Evolutionary conservation across 2,888 invertebrate genomes (phyloP).

Genomic region (Patella caerulea): DNA sequence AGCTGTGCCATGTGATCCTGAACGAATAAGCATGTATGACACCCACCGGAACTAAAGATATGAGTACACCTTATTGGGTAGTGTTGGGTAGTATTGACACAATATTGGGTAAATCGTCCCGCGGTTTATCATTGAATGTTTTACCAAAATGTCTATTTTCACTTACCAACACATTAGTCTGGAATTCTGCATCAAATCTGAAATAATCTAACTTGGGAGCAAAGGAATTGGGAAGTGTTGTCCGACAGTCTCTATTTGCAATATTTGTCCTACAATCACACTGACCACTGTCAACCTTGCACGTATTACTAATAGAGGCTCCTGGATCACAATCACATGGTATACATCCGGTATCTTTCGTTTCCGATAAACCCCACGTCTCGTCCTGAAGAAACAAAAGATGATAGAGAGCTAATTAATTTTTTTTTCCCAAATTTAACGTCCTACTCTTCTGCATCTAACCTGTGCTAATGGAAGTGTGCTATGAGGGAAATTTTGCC

Average conservation of each 20-base stretch:
- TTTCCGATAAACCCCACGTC: constrained; percentile 35
- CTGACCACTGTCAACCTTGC: constrained; percentile 29
- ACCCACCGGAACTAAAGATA: too few relatives aligned
- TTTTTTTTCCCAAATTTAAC: too few relatives aligned
- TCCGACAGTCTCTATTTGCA: constrained; percentile 41
- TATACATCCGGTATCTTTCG: constrained; percentile 48
- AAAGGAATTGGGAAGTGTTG: constrained; percentile 36
- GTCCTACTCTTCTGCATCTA: too few relatives aligned
- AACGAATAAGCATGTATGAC: too few relatives aligned
- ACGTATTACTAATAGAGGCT: constrained; percentile 34
- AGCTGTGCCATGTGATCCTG: too few relatives aligned
- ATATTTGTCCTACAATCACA: constrained; percentile 46
- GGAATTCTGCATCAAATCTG: constrained; percentile 48
- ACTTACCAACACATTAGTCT: background rate
- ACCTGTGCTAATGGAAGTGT: too few relatives aligned
- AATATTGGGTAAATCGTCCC: too few relatives aligned
- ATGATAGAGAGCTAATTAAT: too few relatives aligned
- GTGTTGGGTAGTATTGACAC: too few relatives aligned
- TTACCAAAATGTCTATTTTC: background rate
- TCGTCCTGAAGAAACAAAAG: constrained; percentile 30
- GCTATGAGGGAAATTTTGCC: too few relatives aligned
- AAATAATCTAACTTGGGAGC: constrained; percentile 49
- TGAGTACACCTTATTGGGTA: too few relatives aligned
- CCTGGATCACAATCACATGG: constrained; percentile 52
- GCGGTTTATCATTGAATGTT: too few relatives aligned